A percentile compares a stretch with the other conserved stretches of the same genome.
These are phyloP conservation scores for Paracentrotus lividus DNA, from an alignment of 53 echinoderm and acorn worm species.

Conservation along the genomic window DNA sequence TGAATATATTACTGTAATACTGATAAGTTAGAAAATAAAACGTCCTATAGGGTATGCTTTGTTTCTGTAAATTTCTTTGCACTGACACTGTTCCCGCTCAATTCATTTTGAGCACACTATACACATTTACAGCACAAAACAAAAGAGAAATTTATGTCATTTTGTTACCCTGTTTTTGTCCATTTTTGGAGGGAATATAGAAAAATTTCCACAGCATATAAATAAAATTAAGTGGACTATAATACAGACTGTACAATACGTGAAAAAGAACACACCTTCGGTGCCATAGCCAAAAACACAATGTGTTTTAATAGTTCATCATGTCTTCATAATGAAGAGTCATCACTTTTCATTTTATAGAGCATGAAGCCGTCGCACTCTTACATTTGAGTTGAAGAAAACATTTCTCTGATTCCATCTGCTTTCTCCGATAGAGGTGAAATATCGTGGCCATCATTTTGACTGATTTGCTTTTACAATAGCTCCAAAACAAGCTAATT, in stretches of 20 bases:
- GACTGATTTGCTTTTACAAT: neutral
- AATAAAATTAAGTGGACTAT: conserved; percentile 61
- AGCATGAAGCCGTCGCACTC: neutral
- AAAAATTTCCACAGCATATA: conserved; percentile 70
- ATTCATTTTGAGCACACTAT: conserved; percentile 33
- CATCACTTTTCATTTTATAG: neutral
- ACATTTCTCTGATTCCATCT: neutral
- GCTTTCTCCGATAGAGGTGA: neutral
- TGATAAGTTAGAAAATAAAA: conserved; percentile 62
- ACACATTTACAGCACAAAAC: conserved; percentile 60
- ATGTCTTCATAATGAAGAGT: neutral
- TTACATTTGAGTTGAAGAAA: neutral
- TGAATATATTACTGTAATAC: conserved; percentile 67
- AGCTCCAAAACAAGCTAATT: conserved; percentile 8
- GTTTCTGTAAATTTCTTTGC: conserved; percentile 14
- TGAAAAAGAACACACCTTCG: conserved; percentile 19
- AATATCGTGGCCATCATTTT: conserved; percentile 16
- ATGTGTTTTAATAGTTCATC: neutral
- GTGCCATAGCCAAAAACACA: neutral
- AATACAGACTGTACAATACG: conserved; percentile 67
- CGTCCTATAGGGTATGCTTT: neutral
- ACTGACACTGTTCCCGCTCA: conserved; percentile 26
- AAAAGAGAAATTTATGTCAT: conserved; percentile 26
- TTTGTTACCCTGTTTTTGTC: conserved; percentile 64
- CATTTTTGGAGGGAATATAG: conserved; percentile 67